Conservation (phyloP, 1,140 invertebrate genomes). For the Trichogramma pretiosum region DNA sequence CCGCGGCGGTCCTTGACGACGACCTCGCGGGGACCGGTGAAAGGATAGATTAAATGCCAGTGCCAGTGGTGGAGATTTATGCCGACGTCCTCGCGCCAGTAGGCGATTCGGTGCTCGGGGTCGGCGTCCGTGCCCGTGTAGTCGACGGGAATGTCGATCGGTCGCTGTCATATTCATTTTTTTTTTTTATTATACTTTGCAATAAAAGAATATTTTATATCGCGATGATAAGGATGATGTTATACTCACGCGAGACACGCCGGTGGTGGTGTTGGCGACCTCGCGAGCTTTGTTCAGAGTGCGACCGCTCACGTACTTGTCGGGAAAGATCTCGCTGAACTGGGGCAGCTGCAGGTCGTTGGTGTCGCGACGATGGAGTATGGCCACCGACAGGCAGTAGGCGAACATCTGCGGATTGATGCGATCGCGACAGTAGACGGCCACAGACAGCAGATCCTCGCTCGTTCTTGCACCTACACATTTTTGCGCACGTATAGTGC, state of each 20-base stretch:
- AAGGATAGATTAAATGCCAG: conserved; percentile 73
- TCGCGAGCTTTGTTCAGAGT: too few relatives aligned
- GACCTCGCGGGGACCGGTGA: conserved; percentile 48
- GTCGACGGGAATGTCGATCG: conserved; percentile 58
- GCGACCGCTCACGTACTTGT: conserved; percentile 67
- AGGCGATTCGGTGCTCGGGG: conserved; percentile 59
- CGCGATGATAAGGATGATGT: neutral
- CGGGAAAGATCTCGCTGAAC: conserved; percentile 65
- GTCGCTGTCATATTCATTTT: conserved; percentile 10
- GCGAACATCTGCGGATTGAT: conserved; percentile 71
- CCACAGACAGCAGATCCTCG: conserved; percentile 61
- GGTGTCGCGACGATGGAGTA: conserved; percentile 66
- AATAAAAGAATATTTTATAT: too few relatives aligned
- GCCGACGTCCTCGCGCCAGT: conserved; percentile 52
- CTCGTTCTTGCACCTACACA: conserved; percentile 54
- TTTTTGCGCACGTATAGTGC: too few relatives aligned
- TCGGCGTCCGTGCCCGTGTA: conserved; percentile 67
- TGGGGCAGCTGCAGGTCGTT: conserved; percentile 60
- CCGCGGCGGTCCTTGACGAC: conserved; percentile 51
- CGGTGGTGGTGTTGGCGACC: conserved; percentile 52
- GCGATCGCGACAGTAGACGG: conserved; percentile 62
- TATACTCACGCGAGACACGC: conserved; percentile 51
- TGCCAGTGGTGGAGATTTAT: conserved; percentile 71
- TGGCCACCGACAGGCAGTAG: conserved; percentile 64
- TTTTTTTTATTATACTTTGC: too few relatives aligned